Evolutionary conservation across 1,140 invertebrate species (phyloP).

Genomic region (Homarus americanus): DNA sequence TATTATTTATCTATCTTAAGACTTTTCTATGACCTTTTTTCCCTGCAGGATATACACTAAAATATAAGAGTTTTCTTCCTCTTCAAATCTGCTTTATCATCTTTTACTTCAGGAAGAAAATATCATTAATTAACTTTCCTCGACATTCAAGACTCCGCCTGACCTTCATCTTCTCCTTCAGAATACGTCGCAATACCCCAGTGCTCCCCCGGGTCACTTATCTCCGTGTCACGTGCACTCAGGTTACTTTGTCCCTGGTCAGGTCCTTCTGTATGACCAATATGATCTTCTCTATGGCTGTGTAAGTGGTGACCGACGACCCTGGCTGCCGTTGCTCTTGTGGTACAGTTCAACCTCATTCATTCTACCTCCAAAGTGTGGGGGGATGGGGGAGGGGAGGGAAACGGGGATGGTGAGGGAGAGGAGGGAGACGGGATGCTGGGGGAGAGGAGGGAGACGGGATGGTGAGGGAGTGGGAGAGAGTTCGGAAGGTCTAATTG

Average conservation of each 20-base stretch:
- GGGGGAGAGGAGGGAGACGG: background rate
- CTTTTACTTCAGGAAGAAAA: too few species aligned
- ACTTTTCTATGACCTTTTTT: too few species aligned
- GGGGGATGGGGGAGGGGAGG: background rate
- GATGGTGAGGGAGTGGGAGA: background rate
- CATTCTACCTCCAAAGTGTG: background rate
- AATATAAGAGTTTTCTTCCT: too few species aligned
- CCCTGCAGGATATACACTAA: too few species aligned
- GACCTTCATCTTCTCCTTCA: slow-evolving; percentile 19
- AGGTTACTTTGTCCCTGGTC: slow-evolving; percentile 37
- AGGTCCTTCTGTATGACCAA: slow-evolving; percentile 44
- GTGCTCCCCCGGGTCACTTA: slow-evolving; percentile 12
- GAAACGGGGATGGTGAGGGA: background rate
- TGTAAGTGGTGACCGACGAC: slow-evolving; percentile 31
- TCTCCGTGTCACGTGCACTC: slow-evolving; percentile 9
- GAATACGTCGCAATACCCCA: background rate
- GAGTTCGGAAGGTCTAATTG: background rate
- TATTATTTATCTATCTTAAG: too few species aligned
- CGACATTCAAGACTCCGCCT: background rate
- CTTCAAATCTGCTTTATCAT: too few species aligned
- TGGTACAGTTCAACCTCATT: slow-evolving; percentile 21
- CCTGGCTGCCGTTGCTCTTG: slow-evolving; percentile 1
- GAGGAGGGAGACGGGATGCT: background rate
- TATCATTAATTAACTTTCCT: background rate
- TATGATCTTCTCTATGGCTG: slow-evolving; percentile 44